Evolutionary conservation across 1,140 invertebrate genomes (phyloP).

Genomic region (Nilaparvata lugens): DNA sequence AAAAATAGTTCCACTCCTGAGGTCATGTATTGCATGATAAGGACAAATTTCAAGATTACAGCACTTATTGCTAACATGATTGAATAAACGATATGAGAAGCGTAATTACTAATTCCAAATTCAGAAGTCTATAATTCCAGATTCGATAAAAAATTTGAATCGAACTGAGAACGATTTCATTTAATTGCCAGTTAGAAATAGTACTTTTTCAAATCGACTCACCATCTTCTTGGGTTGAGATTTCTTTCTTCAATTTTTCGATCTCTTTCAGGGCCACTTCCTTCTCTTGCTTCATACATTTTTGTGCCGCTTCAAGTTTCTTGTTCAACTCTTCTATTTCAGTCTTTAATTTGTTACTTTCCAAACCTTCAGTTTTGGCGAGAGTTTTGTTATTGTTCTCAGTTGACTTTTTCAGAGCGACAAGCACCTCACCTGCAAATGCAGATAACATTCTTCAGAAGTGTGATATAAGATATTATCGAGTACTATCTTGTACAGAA

Average conservation of each 20-base stretch:
- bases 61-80: too few relatives aligned
- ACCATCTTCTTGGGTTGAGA: conserved; percentile 23
- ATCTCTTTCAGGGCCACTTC: conserved; percentile 40
- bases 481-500: too few relatives aligned
- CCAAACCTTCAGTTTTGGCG: conserved; percentile 19
- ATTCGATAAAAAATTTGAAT: too few relatives aligned
- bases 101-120: too few relatives aligned
- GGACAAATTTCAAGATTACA: too few relatives aligned
- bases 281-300: conserved; percentile 41
- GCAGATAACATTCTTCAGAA: background rate
- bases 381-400: conserved; percentile 31
- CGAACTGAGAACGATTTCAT: too few relatives aligned
- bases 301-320: conserved; percentile 38
- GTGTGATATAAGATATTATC: too few relatives aligned
- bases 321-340: conserved; percentile 39
- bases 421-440: conserved; percentile 51
- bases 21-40: too few relatives aligned
- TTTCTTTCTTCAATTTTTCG: conserved; percentile 30
- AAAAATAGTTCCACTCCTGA: too few relatives aligned
- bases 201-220: background rate
- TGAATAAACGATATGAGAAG: too few relatives aligned
- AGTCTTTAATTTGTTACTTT: conserved; percentile 26
- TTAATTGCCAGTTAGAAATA: too few relatives aligned
- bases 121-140: too few relatives aligned
- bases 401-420: conserved; percentile 44